Evolutionary conservation across 2,888 invertebrate species (phyloP).

Genomic region (Erannis defoliaria): DNA sequence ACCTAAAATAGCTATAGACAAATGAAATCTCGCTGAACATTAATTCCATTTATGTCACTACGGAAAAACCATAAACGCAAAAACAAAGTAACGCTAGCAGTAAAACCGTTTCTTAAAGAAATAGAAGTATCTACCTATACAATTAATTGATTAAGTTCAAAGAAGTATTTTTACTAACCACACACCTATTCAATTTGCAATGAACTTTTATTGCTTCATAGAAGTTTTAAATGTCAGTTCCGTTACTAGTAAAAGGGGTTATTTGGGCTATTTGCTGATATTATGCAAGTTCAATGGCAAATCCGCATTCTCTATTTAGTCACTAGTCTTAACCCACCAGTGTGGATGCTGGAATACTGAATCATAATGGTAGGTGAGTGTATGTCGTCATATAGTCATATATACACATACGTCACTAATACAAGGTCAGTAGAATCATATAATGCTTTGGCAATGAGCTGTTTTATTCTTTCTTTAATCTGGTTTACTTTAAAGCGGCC

Average conservation of each 20-base stretch:
- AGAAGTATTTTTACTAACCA: slow-evolving; percentile 4
- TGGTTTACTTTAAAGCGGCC: background rate
- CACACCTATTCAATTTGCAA: slow-evolving; percentile 1
- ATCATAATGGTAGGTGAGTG: slow-evolving; percentile 49
- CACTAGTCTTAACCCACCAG: slow-evolving; percentile 33
- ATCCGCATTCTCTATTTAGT: slow-evolving; percentile 40
- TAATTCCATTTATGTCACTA: background rate
- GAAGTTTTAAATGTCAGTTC: slow-evolving; percentile 2
- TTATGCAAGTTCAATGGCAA: slow-evolving; percentile 24
- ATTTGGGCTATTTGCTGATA: background rate
- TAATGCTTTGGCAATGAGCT: slow-evolving; percentile 18
- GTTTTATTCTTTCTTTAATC: slow-evolving; percentile 4
- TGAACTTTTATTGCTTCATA: slow-evolving; percentile 7
- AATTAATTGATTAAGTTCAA: slow-evolving; percentile 17
- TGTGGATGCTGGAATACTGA: slow-evolving; percentile 45
- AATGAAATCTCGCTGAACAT: background rate
- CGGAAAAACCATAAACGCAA: background rate
- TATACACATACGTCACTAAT: slow-evolving; percentile 29
- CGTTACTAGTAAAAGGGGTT: background rate
- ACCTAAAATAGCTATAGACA: background rate
- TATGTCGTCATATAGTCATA: slow-evolving; percentile 35
- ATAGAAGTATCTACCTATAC: no score
- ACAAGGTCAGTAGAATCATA: slow-evolving; percentile 16
- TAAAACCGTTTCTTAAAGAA: no score
- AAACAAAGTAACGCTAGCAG: no score